Evolutionary conservation across 2,888 invertebrate species (phyloP).

Genomic region (Synergus gifuensis): DNA sequence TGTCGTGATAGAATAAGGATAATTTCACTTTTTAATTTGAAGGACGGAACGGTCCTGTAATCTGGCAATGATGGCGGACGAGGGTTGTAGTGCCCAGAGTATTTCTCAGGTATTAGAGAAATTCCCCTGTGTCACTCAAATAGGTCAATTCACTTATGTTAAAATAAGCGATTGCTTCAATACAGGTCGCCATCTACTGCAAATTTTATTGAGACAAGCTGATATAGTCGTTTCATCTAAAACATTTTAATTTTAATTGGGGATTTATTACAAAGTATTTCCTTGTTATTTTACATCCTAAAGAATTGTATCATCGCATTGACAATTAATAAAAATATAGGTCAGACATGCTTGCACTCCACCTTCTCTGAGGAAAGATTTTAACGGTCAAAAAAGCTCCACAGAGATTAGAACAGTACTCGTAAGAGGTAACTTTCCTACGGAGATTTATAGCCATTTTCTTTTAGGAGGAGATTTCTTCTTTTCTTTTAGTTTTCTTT

Average conservation of each 20-base stretch:
- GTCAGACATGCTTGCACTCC: not conserved
- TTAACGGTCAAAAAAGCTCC: not conserved
- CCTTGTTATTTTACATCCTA: not conserved
- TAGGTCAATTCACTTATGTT: not conserved
- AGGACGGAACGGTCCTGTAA: not conserved
- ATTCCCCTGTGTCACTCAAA: not conserved
- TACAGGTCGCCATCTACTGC: not conserved
- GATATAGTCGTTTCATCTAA: not conserved
- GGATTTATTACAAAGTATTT: not conserved
- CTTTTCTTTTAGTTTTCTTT: not conserved
- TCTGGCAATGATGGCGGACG: not conserved
- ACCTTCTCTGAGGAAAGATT: not conserved
- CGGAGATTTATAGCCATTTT: not conserved
- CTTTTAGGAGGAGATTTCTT: not conserved
- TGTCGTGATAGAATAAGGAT: slow-evolving; percentile 25
- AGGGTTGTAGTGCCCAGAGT: not conserved
- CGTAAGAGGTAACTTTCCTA: not conserved
- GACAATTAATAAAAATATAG: slow-evolving; percentile 17
- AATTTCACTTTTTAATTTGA: slow-evolving; percentile 37
- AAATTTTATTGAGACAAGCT: not conserved
- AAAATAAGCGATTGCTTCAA: not conserved
- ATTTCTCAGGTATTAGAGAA: slow-evolving; percentile 1
- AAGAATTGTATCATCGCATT: slow-evolving; percentile 3
- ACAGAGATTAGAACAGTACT: not conserved
- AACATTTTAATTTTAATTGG: not conserved